Evolutionary conservation across 2,888 invertebrate genomes (phyloP).

Genomic region (Eurois occulta): DNA sequence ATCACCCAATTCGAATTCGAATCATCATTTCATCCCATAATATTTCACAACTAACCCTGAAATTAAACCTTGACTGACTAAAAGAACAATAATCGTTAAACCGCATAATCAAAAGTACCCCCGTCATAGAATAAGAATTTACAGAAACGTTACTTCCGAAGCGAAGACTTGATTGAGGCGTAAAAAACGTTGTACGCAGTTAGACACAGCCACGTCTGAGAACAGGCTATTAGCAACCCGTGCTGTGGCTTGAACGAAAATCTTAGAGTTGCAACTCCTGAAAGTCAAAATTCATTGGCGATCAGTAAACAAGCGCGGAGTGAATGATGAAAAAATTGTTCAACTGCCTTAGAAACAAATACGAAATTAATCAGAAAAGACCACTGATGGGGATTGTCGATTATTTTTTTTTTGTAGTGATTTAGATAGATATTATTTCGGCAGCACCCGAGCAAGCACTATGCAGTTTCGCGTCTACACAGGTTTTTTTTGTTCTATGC

Average conservation of each 20-base stretch:
- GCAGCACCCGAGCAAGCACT: background rate
- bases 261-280: background rate
- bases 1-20: conserved; percentile 36
- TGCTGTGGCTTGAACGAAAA: background rate
- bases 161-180: background rate
- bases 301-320: background rate
- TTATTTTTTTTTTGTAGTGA: background rate
- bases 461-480: background rate
- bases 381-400: background rate
- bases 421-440: background rate
- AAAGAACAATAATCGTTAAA: conserved; percentile 62
- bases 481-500: background rate
- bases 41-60: conserved; percentile 61
- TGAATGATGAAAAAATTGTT: background rate
- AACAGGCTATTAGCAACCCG: background rate
- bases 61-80: conserved; percentile 66
- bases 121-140: conserved; percentile 15
- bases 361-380: background rate
- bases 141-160: background rate
- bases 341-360: background rate
- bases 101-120: conserved; percentile 57
- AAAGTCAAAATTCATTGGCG: background rate
- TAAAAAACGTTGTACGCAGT: background rate
- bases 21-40: conserved; percentile 20
- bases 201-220: background rate